phyloP scores from a whole-genome alignment of 2,797 vertebrate genomes.

The Acanthurus tractus region DNA sequence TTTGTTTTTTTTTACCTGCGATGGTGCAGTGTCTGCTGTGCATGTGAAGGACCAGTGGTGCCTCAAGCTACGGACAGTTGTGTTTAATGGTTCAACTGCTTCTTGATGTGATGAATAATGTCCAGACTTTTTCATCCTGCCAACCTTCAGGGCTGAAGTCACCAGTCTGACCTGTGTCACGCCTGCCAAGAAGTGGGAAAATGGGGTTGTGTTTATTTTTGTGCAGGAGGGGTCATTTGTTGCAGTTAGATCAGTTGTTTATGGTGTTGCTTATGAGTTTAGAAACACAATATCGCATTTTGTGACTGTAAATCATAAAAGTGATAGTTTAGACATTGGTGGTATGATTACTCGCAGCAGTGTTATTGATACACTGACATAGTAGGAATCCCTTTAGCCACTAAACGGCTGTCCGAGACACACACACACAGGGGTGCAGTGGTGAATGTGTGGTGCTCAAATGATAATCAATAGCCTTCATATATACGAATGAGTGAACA shows the following conservation, averaged over 20 bases:
- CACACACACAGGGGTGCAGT: background rate
- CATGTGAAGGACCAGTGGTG: conserved; percentile 38
- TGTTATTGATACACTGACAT: background rate
- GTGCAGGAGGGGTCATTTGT: background rate
- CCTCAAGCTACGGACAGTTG: conserved; percentile 49
- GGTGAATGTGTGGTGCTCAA: background rate
- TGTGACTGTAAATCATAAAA: background rate
- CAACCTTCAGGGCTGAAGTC: conserved; percentile 45
- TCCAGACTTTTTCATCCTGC: conserved; percentile 55
- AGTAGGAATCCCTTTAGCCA: background rate
- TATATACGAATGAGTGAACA: background rate
- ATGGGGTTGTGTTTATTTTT: conserved; percentile 1
- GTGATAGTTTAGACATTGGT: background rate
- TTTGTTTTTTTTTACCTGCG: background rate
- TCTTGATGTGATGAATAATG: conserved; percentile 70
- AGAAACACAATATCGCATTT: background rate
- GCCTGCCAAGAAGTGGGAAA: conserved; percentile 27
- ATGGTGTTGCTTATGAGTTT: background rate
- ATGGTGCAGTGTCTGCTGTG: background rate
- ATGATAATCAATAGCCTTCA: background rate
- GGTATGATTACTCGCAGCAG: background rate
- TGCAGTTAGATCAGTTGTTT: conserved; percentile 3
- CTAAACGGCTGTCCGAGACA: background rate
- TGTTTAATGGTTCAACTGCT: conserved; percentile 63
- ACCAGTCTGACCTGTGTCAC: conserved; percentile 38